Conservation (phyloP, 2,888 invertebrate genomes). For the Drosophila pseudotalamancana region DNA sequence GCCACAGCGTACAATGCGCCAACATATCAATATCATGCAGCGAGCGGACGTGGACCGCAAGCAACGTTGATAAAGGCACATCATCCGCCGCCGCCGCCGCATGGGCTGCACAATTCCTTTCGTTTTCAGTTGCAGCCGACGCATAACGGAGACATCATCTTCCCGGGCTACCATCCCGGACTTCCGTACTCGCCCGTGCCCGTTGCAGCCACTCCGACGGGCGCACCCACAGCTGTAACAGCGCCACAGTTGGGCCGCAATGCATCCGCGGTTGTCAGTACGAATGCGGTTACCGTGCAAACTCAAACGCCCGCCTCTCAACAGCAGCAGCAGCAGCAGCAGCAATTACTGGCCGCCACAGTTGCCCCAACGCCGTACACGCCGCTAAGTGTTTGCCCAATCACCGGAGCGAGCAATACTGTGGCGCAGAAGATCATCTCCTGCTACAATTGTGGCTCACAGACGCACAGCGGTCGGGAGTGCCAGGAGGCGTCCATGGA, state of each 20-base stretch:
- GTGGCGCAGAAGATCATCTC: constrained; percentile 84
- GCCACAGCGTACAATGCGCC: constrained; percentile 63
- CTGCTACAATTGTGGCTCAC: constrained; percentile 96
- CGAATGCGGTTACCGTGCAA: constrained; percentile 76
- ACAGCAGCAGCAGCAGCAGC: constrained; percentile 41
- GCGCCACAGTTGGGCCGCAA: constrained; percentile 64
- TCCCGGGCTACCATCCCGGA: constrained; percentile 84
- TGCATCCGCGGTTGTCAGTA: constrained; percentile 54
- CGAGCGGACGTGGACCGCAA: constrained; percentile 65
- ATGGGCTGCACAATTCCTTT: constrained; percentile 66
- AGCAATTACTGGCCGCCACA: constrained; percentile 84
- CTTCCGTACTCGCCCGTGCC: constrained; percentile 75
- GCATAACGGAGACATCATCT: constrained; percentile 86
- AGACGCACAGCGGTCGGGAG: constrained; percentile 92
- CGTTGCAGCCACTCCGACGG: constrained; percentile 55
- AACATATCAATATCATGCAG: constrained; percentile 81
- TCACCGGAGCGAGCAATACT: constrained; percentile 52
- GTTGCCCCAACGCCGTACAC: constrained; percentile 72
- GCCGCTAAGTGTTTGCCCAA: constrained; percentile 71
- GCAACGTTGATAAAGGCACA: constrained; percentile 78
- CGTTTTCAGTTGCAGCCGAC: constrained; percentile 84
- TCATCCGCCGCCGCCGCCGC: constrained; percentile 77
- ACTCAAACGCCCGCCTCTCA: constrained; percentile 53
- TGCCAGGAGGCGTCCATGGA: constrained; percentile 97
- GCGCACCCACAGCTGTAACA: constrained; percentile 62